phyloP scores from a whole-genome alignment of 2,888 invertebrate species.

The Ennomos fuscantarius region DNA sequence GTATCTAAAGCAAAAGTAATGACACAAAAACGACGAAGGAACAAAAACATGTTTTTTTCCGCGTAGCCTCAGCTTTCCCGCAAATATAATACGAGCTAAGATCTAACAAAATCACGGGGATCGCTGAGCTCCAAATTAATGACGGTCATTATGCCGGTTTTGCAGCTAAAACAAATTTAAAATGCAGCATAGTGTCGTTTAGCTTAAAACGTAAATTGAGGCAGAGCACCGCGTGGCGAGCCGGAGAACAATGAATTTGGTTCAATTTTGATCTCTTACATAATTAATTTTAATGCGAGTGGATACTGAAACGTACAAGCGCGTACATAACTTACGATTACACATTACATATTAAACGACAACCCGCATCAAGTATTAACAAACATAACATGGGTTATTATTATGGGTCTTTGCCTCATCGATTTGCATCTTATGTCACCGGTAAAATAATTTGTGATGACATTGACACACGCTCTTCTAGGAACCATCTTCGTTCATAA shows the following conservation, averaged over 20 bases:
- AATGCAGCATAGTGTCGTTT: slow-evolving; percentile 49
- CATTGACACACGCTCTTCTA: too few relatives aligned
- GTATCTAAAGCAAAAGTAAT: slow-evolving; percentile 33
- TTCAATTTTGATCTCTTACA: slow-evolving; percentile 30
- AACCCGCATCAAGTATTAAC: neutral
- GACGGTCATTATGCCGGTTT: slow-evolving; percentile 57
- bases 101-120: slow-evolving; percentile 53
- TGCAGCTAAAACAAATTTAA: slow-evolving; percentile 55
- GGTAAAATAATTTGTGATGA: too few relatives aligned
- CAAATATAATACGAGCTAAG: slow-evolving; percentile 53
- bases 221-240: slow-evolving; percentile 8
- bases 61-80: slow-evolving; percentile 42
- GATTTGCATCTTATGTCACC: too few relatives aligned
- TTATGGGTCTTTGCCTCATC: neutral
- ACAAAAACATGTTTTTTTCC: slow-evolving; percentile 43
- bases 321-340: slow-evolving; percentile 34
- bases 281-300: slow-evolving; percentile 18
- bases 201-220: slow-evolving; percentile 27
- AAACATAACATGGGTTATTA: neutral
- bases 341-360: slow-evolving; percentile 13
- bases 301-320: slow-evolving; percentile 11
- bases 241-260: slow-evolving; percentile 33
- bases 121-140: slow-evolving; percentile 58
- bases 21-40: slow-evolving; percentile 31
- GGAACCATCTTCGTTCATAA: too few relatives aligned